phyloP scores from a whole-genome alignment of 2,113 vertebrate genomes.

The Podarcis cretensis region DNA sequence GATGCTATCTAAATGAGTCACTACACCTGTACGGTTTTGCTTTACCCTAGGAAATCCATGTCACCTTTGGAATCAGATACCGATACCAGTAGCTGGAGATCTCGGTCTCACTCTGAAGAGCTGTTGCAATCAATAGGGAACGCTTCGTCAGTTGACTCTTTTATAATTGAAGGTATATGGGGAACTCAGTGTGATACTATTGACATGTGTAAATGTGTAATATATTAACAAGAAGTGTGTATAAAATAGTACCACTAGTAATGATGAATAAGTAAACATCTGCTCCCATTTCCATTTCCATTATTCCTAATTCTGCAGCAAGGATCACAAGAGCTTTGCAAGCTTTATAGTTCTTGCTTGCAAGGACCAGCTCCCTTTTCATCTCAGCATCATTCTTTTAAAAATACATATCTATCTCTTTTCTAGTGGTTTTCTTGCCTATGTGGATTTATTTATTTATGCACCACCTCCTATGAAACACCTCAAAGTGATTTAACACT shows the following conservation, averaged over 20 bases:
- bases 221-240: background rate
- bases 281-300: no score
- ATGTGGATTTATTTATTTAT: no score
- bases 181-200: background rate
- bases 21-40: background rate
- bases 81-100: constrained; percentile 72
- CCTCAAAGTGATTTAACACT: no score
- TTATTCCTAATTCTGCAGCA: no score
- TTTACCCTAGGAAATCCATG: constrained; percentile 58
- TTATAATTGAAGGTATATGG: constrained; percentile 83
- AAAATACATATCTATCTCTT: background rate
- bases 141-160: constrained; percentile 84
- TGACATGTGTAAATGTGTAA: background rate
- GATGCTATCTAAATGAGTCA: background rate
- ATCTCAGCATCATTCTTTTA: background rate
- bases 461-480: no score
- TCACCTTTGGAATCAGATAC: constrained; percentile 79
- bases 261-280: background rate
- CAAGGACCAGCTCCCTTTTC: background rate
- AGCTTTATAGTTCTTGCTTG: background rate
- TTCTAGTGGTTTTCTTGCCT: background rate
- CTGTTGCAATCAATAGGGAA: constrained; percentile 78
- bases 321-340: background rate
- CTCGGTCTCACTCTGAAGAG: constrained; percentile 84
- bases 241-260: background rate